Percentiles rank a stretch among this genome's conserved stretches.
Conservation (phyloP, 2,797 vertebrate species). For the Pangasius larnaudii region DNA sequence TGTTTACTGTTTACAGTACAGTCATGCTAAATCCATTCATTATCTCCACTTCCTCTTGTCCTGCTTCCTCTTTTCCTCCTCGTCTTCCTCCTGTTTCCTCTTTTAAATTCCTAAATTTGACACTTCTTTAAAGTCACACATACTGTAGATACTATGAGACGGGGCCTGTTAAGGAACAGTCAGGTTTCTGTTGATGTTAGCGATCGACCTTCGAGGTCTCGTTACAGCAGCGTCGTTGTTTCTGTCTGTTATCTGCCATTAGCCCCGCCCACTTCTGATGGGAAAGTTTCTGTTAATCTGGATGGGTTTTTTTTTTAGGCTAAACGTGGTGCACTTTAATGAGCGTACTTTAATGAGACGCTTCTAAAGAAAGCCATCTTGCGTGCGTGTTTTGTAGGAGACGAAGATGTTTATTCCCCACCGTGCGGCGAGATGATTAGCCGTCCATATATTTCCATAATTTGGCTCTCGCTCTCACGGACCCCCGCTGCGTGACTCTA, state of each 20-base stretch:
- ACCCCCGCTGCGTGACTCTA: constrained; percentile 76
- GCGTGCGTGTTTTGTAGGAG: not conserved
- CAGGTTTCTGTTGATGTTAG: not conserved
- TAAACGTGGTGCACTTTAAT: not conserved
- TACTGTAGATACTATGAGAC: not conserved
- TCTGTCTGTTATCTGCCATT: not conserved
- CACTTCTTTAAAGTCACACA: not conserved
- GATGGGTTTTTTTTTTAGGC: not conserved
- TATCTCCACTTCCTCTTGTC: not conserved
- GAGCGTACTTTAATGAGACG: constrained; percentile 62
- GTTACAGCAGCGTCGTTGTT: not conserved
- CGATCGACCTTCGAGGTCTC: not conserved
- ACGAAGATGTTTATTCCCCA: constrained; percentile 79
- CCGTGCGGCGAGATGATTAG: constrained; percentile 79
- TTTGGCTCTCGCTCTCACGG: constrained; percentile 80
- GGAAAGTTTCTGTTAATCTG: not conserved
- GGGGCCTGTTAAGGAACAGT: not conserved
- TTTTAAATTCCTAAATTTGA: not conserved
- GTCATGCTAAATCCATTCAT: not conserved
- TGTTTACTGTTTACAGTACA: not conserved
- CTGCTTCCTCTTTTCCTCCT: not conserved
- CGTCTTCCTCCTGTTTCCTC: not conserved
- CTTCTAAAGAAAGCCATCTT: constrained; percentile 59
- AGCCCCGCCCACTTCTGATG: constrained; percentile 1
- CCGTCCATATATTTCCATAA: constrained; percentile 85